phyloP scores from a whole-genome alignment of 2,797 vertebrate species.

The Tarsius wallacei region DNA sequence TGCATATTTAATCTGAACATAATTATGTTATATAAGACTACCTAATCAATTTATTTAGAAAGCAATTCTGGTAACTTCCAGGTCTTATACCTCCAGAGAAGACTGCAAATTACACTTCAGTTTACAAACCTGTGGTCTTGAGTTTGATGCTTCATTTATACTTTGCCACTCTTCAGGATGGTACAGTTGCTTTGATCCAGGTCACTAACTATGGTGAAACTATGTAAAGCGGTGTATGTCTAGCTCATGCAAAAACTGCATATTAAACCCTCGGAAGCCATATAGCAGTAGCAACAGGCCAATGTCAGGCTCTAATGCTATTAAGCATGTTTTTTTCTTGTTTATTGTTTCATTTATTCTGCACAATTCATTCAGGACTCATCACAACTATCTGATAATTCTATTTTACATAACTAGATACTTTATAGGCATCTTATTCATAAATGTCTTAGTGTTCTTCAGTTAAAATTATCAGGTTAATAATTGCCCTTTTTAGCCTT shows the following conservation, averaged over 20 bases:
- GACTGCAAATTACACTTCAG: background rate
- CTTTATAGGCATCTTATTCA: background rate
- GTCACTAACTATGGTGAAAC: background rate
- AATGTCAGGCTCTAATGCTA: background rate
- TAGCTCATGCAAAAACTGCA: background rate
- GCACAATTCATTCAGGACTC: background rate
- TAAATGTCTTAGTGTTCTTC: background rate
- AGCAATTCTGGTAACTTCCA: background rate
- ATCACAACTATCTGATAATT: background rate
- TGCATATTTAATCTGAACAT: background rate
- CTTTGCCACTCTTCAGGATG: background rate
- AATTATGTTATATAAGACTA: background rate
- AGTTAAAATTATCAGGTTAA: background rate
- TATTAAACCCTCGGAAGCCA: background rate
- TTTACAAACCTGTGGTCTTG: background rate
- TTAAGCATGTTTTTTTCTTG: background rate
- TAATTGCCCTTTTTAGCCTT: background rate
- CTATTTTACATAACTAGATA: background rate
- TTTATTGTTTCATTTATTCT: background rate
- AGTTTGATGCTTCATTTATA: background rate
- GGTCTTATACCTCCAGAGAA: background rate
- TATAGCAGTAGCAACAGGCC: background rate
- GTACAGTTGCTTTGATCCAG: background rate
- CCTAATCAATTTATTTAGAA: background rate
- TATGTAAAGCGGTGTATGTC: background rate